Base-by-base conservation (phyloP, 2,797 vertebrate genomes). In the Tragelaphus oryx region DNA sequence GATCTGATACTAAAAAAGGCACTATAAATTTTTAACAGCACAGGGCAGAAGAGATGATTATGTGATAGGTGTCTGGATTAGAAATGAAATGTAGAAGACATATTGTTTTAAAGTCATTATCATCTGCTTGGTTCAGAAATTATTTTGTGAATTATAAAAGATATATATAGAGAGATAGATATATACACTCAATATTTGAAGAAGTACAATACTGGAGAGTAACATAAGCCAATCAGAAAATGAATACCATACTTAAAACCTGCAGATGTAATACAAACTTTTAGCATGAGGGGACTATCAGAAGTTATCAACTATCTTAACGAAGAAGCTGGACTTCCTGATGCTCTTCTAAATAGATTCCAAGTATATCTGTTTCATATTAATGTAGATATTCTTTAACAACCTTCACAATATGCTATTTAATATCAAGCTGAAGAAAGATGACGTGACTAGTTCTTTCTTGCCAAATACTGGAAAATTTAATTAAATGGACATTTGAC, bases 401-500 rank as follows among this genome's bases (percentile, higher is more conserved):
- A 96, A 97, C 92, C 96, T 97, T 95, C 96, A 96, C 80, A 97
- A 95, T 95, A 95, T 68, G 60, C 85, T 97, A 98, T 98, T 98
- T 96, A 98, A 98, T 95, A 97, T 44, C 60, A 96, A 95, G 95
- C 96, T 97, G 94, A 95, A 94, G 96, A 98, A 98, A 98, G 97
- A 95, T 98, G 97, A 98, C 89, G 96, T 83, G 62, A 97, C 75
- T 55, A 92, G 91, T 95, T 87, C 83, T 78, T 95, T 95, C 96
- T 96, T 60, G 44, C 97, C 98, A 98, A 95, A 82, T 97, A 97
- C 52, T 94, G 84, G 97, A 96, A 98, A 98, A 98, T 95, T 95
- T 98, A 98, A 98, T 98, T 98, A 97, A 97, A 96, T 97, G 97
- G 96, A 97, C 98, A 96, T 98, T 95, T 97, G 95, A 97, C 97